Conservation (phyloP, 2,888 invertebrate genomes). For the Adelognathus sp. region DNA sequence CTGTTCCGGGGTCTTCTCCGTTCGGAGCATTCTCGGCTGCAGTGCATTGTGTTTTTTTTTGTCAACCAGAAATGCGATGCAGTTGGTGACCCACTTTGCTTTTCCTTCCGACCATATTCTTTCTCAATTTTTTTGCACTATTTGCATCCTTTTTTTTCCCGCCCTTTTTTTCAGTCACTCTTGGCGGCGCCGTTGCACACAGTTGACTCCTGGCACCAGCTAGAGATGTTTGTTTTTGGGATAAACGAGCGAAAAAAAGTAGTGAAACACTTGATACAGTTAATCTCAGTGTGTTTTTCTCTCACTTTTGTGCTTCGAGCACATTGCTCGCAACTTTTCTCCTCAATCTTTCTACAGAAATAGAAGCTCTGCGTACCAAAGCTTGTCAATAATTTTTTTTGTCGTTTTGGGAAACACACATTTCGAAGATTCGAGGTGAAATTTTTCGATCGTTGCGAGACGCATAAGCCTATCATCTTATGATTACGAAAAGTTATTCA, state of each 20-base stretch:
- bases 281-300: not conserved
- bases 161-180: not conserved
- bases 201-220: not conserved
- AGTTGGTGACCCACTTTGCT: slow-evolving; percentile 58
- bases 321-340: no score
- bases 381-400: no score
- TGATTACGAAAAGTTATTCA: no score
- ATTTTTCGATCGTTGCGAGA: no score
- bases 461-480: no score
- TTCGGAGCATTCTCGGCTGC: slow-evolving; percentile 23
- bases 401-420: no score
- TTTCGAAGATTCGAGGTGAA: no score
- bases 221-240: not conserved
- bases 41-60: not conserved
- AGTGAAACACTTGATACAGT: not conserved
- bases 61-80: slow-evolving; percentile 53
- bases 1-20: slow-evolving; percentile 65
- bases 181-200: not conserved
- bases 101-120: slow-evolving; percentile 65
- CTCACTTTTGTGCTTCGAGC: not conserved
- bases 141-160: not conserved
- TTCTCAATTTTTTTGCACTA: slow-evolving; percentile 67
- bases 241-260: not conserved
- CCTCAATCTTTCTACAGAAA: no score
- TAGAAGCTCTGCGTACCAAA: no score